Evolutionary conservation across 2,797 vertebrate species (phyloP).

Genomic region (Ceyx erithaca): DNA sequence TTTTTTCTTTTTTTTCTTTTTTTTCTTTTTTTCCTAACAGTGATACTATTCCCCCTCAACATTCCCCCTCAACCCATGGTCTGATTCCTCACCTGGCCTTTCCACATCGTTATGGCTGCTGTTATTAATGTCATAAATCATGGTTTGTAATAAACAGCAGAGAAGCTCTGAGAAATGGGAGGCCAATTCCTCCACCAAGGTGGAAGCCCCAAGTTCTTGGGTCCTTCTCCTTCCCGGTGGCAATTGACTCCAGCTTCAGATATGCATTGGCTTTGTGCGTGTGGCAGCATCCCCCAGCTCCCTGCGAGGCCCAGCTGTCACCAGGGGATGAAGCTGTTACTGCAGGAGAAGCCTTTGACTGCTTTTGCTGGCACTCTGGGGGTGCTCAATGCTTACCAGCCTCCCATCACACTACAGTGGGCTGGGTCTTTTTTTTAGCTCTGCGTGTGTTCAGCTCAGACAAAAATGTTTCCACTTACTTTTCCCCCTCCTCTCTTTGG

Average conservation of each 20-base stretch:
- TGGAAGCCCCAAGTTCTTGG: neutral
- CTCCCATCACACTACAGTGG: neutral
- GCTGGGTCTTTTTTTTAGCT: neutral
- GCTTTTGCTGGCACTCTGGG: slow-evolving; percentile 46
- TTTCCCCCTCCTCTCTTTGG: slow-evolving; percentile 63
- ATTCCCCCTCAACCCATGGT: neutral
- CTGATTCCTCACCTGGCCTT: neutral
- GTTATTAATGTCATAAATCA: slow-evolving; percentile 49
- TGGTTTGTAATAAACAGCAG: neutral
- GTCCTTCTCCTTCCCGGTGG: neutral
- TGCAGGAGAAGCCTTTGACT: slow-evolving; percentile 12
- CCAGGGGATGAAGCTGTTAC: slow-evolving; percentile 42
- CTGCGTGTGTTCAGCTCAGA: slow-evolving; percentile 58
- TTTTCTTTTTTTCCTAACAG: neutral
- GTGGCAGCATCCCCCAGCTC: neutral
- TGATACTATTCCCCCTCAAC: neutral
- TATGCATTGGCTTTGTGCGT: neutral
- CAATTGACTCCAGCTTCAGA: neutral
- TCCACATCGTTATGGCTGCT: neutral
- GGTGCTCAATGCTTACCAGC: slow-evolving; percentile 28
- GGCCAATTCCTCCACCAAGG: neutral
- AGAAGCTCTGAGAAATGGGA: neutral
- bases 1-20: neutral
- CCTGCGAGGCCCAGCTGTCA: neutral
- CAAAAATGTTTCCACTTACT: slow-evolving; percentile 74